Base-by-base conservation (phyloP, 2,113 vertebrate species). In the Corythornis vintsioides region DNA sequence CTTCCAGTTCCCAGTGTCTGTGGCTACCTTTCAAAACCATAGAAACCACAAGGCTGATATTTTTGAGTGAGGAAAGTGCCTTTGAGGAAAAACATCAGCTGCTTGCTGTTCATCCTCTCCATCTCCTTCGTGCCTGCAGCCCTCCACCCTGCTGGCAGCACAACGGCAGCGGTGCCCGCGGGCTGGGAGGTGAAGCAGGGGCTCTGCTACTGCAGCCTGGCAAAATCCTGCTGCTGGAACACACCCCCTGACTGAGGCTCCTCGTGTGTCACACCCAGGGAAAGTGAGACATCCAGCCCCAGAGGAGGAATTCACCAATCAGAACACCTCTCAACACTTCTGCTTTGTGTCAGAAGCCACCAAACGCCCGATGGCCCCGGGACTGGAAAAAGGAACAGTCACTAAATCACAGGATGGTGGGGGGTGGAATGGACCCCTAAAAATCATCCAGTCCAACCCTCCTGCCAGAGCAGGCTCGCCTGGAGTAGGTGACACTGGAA, bases 21-120 rank as follows among this genome's bases (percentile, higher is more conserved):
- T 33, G 95, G 94, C 95, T 93, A 86, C 47, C 9, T 92, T 93
- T 93, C 86, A 94, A 96, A 96, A 90, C 93, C 88, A 89, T 82
- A 47, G 8, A 95, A 95, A 96, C 94, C 95, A 89, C 95, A 95
- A 79, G 56, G 59, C 75, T 95, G 77, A 26, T 71, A 93, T 83
- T 92, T 96, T 74, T 92, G 43, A 93, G 89, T 60, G 83, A 83
- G 67, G 77, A 93, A 92, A 89, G 43, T 53, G 87, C 82, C 94
- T 89, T 82, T 92, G 86, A 95, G 93, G 89, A 90, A 95, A 94
- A 53, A 72, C 79, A 74, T 93, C n/a, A 95, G 92, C 48, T 70
- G 48, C 72, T 85, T 73, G 82, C 66, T 93, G 75, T 80, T 95
- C 63, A 73, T 73, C 86, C 81, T 93, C 74, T 84, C 61, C 25